Conservation (phyloP, 2,113 vertebrate genomes). For the Edolisoma coerulescens region DNA sequence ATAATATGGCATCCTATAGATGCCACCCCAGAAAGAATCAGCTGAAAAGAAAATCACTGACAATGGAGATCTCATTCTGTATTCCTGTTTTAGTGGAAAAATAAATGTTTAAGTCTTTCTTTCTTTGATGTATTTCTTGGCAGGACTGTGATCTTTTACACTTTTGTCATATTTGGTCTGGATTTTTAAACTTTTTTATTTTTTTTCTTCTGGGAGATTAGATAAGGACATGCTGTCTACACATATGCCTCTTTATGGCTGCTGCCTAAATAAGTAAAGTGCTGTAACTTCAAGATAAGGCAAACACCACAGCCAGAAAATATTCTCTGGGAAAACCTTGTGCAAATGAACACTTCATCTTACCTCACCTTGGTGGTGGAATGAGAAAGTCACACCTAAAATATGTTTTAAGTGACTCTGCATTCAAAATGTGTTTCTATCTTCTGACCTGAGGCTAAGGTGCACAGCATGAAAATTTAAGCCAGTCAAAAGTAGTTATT, state of each 20-base stretch:
- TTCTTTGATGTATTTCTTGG: neutral
- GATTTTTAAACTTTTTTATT: neutral
- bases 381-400: neutral
- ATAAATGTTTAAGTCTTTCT: neutral
- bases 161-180: neutral
- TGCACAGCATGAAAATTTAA: neutral
- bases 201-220: neutral
- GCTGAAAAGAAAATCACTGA: conserved; percentile 34
- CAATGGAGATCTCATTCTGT: conserved; percentile 1
- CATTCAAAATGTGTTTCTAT: neutral
- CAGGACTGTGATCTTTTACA: neutral
- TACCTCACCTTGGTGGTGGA: neutral
- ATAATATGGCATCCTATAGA: conserved; percentile 54
- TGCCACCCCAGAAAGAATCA: conserved; percentile 36
- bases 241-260: neutral
- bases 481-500: neutral
- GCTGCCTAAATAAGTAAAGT: neutral
- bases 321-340: neutral
- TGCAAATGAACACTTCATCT: neutral
- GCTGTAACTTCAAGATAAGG: neutral
- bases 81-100: conserved; percentile 14
- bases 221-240: neutral
- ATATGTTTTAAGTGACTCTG: neutral
- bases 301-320: neutral
- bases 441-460: neutral